Evolutionary conservation across 2,113 vertebrate genomes (phyloP), one percentile per base, ranked within the genome.

Genomic region (Phyllopteryx taeniolatus): DNA sequence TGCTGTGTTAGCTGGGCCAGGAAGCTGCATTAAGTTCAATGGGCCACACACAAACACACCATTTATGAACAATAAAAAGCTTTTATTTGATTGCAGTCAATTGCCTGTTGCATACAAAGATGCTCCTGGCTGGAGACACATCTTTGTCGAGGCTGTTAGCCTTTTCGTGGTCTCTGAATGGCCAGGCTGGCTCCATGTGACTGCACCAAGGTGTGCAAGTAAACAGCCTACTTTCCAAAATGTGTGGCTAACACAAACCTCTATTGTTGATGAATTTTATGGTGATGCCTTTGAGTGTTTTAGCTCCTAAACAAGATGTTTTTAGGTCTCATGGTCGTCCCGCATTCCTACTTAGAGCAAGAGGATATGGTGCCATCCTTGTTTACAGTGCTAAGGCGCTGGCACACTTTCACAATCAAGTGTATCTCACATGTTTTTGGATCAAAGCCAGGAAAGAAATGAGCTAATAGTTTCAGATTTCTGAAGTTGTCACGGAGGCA

Each of bases 1-100:
- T 17, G 51, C 70, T 83, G 74, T 74, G 61, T 77, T 1, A 44
- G 74, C 62, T 74, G 39, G 13, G 68, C 31, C 31, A 61, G 31
- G 33, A 61, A 61, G 31, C 5, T 15, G 10, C 62, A 22, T 20
- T 44, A 31, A 15, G 42, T 46, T 43, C 20, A 35, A 35, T 11
- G 2, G 8, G 44, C 9, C 44, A 49, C 62, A 43, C 62, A n/a
- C 20, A 10, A 17, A 19, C 22, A 75, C 68, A 77, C 71, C 60
- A 78, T 83, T 88, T 87, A 87, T 84, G 67, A 83, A 67, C 80
- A 81, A 81, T 88, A 82, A 87, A 90, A 75, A 54, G 13, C 69
- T 85, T 90, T 85, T 80, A 87, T 89, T 80, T 84, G 86, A 53
- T n/a, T 19, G 72, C 80, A 78, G 80, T 85, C 84, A 79, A 43